phyloP scores from a whole-genome alignment of 2,113 vertebrate genomes.

The Saguinus imperator region DNA sequence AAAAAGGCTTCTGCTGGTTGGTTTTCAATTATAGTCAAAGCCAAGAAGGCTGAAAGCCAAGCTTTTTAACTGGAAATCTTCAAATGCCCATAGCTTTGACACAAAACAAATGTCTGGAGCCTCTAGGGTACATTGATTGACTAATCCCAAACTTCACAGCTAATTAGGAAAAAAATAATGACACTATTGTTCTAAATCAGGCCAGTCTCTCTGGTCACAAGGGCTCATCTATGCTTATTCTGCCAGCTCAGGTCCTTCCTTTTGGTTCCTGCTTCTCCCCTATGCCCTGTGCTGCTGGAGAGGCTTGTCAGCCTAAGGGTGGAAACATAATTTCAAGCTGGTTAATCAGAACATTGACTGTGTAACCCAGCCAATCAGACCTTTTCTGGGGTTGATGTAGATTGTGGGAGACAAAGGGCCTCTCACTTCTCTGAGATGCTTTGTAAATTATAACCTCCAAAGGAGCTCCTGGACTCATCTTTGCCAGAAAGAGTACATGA shows the following conservation, averaged over 20 bases:
- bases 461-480: not conserved
- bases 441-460: not conserved
- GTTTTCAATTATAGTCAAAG: not conserved
- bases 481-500: not conserved
- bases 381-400: not conserved
- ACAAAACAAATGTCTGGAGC: not conserved
- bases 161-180: not conserved
- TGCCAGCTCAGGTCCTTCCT: not conserved
- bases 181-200: not conserved
- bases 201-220: not conserved
- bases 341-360: not conserved
- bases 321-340: not conserved
- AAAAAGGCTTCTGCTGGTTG: not conserved
- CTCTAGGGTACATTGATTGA: not conserved
- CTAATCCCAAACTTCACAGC: not conserved
- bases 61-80: not conserved
- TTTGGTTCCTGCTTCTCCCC: not conserved
- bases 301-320: not conserved
- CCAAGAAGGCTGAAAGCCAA: not conserved
- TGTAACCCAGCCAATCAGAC: not conserved
- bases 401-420: too few species aligned
- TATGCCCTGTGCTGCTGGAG: not conserved
- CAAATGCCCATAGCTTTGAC: not conserved
- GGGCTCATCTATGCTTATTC: not conserved
- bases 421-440: not conserved